Base-by-base conservation (phyloP, 2,113 vertebrate genomes). In the Phrynosoma blainvillii region DNA sequence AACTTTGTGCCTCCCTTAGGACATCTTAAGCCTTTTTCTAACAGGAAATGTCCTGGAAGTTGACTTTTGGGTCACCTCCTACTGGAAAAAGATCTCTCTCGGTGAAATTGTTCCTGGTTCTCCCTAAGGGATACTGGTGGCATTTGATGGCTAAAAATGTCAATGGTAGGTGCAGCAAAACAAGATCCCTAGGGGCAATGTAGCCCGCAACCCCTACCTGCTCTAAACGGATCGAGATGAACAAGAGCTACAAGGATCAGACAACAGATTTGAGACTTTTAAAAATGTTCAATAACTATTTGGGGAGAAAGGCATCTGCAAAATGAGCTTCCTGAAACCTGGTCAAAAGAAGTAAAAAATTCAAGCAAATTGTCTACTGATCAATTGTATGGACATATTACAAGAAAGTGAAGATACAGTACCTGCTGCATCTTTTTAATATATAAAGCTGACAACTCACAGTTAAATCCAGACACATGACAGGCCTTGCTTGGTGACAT, bases 321-420 rank as follows among this genome's bases (percentile, higher is more conserved):
- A 84, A 71, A 74, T 62, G 82, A 30, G 2, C 66, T 93, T 91
- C 81, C 65, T 84, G 18, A 52, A 75, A 79, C 89, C 59, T 30
- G 9, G 3, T 52, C 85, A 89, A 65, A 79, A 75, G 32, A 40
- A 32, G 40, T 0, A 0, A 79, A 59, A 52, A 7, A 40, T 14
- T 5, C 16, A 65, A 18, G 84, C 83, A 87, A 91, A 21, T 76
- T 36, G 36, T 54, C 25, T 42, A 75, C 3, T 92, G 56, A 52
- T n/a, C 81, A 88, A 62, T 30, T 25, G 84, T 87, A 95, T 87
- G 86, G 87, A 27, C 42, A 23, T 68, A 36, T 89, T 89, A 73
- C 86, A 75, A 91, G 30, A 36, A 90, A 84, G 54, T 5, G 62
- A 27, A 90, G 5, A 23, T 73, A 90, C 47, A 89, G 40, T 2